Base-by-base conservation (phyloP, 35 echinoderm and acorn worm genomes). In the Strongylocentrotus purpuratus region DNA sequence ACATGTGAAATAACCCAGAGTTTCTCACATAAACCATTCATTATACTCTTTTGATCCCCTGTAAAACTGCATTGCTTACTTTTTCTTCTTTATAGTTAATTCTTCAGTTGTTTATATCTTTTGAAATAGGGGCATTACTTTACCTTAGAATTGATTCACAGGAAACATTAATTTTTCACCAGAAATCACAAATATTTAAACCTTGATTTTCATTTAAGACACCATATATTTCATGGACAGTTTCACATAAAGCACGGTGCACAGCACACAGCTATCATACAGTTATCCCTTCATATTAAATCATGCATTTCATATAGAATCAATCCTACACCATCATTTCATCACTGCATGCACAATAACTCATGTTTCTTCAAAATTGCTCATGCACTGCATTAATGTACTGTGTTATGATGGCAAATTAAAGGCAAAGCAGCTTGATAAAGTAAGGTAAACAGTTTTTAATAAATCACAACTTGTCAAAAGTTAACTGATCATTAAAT, bases 201-300 rank as follows among this genome's bases (percentile, higher is more conserved):
- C 65, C 65, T 14, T 55, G 1, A 31, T n/a, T 28, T 28, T 78
- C 25, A 78, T 78, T n/a, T n/a, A 28, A 78, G 50, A 55, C 10
- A 55, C 10, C 50, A 55, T 7, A 78, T 78, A 78, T 78, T 78
- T 78, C 65, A 78, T 28, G 65, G 65, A 78, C 4, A 78, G 65
- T 78, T 78, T 78, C 65, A 78, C 20, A 78, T 78, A 78, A 78
- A 78, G 65, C 65, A 78, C 4, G 28, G 65, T 78, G 65, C 65
- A 78, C 65, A 78, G 65, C 65, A 78, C 65, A 78, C 65, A 78
- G 65, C 65, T 78, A 78, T 78, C 25, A 78, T 78, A 78, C 65
- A 78, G 28, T 78, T 31, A 78, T 78, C 65, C 65, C 65, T 78
- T 78, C 28, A n/a, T 28, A 78, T 59, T 59, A 12, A 59, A 59